Base-by-base conservation (phyloP, 2,113 vertebrate genomes). In the Rhabdornis inornatus region DNA sequence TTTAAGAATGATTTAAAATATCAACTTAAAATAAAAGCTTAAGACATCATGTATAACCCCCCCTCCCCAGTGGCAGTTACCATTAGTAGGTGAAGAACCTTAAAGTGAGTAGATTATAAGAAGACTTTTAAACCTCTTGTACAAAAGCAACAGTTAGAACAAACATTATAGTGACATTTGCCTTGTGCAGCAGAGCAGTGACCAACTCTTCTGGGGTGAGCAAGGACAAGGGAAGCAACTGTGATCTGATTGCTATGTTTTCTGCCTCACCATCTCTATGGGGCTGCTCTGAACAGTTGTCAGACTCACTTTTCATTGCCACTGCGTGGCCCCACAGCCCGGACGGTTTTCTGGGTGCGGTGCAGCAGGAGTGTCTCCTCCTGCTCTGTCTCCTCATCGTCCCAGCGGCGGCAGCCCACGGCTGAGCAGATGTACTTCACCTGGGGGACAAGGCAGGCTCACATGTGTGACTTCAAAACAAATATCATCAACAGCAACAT, bases 401-500 rank as follows among this genome's bases (percentile, higher is more conserved):
- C 98, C 99, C 99, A 99, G 14, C 95, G 98, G 76, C 98, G 99
- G 97, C 99, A 99, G 80, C 99, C 99, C 97, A 99, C 96, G 15
- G 99, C 97, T 2, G 99, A 99, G 97, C 99, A 99, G 97, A 99
- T 99, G 89, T 99, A 99, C 82, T 98, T 98, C 71, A 99, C 97
- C 99, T 99, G 84, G 37, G 89, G 83, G 86, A 66, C 57, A 42
- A 83, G 47, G 75, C 30, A 83, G 22, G 39, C 52, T 75, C 13
- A 3, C 24, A 14, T 4, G 17, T 10, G 39, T 64, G 18, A 17
- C 94, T 71, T 83, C 79, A 64, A 74, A 71, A 49, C 55, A 85
- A 69, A 4, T 2, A 5, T 2, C 9, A 65, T 11, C 13, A 9
- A 64, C 47, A 60, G 56, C 17, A 40, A 15, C 0, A 28, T 13